phyloP scores from a whole-genome alignment of 2,797 vertebrate species.

The Halcyon smyrnensis region DNA sequence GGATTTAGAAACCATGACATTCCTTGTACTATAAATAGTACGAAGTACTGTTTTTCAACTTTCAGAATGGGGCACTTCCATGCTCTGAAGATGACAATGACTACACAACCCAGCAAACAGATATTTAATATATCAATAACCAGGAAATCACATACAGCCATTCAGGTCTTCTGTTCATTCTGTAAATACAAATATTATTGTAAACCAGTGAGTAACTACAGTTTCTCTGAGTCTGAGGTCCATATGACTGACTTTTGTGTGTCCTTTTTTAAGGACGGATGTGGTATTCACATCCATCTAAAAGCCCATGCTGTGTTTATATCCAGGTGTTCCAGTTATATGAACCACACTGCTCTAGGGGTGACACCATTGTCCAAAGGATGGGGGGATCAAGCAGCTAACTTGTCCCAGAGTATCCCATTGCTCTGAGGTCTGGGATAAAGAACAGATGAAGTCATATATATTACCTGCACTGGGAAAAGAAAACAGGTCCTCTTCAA shows the following conservation, averaged over 20 bases:
- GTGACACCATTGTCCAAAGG: not conserved
- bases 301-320: not conserved
- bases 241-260: not conserved
- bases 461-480: not conserved
- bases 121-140: not conserved
- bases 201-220: not conserved
- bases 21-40: not conserved
- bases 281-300: not conserved
- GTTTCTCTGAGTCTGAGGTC: not conserved
- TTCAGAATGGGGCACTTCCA: not conserved
- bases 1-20: slow-evolving; percentile 13
- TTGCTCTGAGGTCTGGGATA: not conserved
- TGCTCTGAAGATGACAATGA: not conserved
- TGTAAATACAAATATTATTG: not conserved
- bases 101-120: not conserved
- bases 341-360: not conserved
- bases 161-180: not conserved
- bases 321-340: not conserved
- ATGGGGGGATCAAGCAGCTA: not conserved
- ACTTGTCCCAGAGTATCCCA: not conserved
- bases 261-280: not conserved
- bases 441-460: not conserved
- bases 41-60: not conserved
- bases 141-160: not conserved
- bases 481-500: not conserved